These are phyloP conservation scores for Tupaia chinensis DNA, from an alignment of 2,113 vertebrate species.

Conservation along the genomic window DNA sequence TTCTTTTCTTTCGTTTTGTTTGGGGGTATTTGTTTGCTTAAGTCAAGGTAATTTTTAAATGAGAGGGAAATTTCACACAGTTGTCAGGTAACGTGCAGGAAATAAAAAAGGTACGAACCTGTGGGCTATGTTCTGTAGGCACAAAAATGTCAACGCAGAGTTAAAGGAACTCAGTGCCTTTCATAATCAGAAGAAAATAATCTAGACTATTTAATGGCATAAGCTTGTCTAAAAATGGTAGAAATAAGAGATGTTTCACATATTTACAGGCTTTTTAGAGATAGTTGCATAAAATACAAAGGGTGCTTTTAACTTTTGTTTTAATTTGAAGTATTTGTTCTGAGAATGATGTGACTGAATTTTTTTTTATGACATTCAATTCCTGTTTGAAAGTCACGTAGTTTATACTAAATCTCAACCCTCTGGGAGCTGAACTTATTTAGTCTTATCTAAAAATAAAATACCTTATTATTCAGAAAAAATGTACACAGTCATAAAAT, in stretches of 20 bases:
- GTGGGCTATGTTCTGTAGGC: background rate
- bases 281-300: background rate
- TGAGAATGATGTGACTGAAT: background rate
- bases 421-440: background rate
- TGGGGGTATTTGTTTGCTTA: slow-evolving; percentile 32
- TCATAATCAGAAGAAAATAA: background rate
- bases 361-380: background rate
- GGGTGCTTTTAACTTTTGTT: background rate
- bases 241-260: background rate
- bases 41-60: slow-evolving; percentile 54
- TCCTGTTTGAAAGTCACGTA: slow-evolving; percentile 23
- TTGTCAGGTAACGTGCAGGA: background rate
- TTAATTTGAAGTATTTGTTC: slow-evolving; percentile 11
- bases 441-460: slow-evolving; percentile 52
- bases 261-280: background rate
- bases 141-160: background rate
- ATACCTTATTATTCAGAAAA: slow-evolving; percentile 1
- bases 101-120: background rate
- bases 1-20: background rate
- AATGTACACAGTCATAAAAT: background rate
- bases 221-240: background rate
- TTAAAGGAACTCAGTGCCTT: background rate
- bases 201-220: background rate
- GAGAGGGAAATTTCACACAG: background rate
- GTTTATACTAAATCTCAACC: background rate